Conservation (phyloP, 2,113 vertebrate genomes). For the Nyctibius bracteatus region DNA sequence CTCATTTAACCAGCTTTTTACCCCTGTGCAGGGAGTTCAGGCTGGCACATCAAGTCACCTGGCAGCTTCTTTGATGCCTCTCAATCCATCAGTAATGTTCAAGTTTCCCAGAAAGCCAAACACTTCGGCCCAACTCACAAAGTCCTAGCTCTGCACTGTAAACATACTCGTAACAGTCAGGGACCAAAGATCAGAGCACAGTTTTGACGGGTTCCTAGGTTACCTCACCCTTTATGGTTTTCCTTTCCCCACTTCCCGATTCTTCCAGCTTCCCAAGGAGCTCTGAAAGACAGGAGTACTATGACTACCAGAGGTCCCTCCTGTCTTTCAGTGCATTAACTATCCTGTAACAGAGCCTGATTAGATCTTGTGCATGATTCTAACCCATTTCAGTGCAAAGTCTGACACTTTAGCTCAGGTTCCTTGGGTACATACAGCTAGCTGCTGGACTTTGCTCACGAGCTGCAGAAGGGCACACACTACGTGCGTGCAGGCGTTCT, state of each 20-base stretch:
- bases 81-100: neutral
- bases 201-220: neutral
- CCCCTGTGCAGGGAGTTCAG: neutral
- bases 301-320: neutral
- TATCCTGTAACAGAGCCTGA: neutral
- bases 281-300: neutral
- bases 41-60: neutral
- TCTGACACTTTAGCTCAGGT: neutral
- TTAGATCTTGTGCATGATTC: neutral
- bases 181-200: neutral
- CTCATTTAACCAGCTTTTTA: neutral
- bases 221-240: neutral
- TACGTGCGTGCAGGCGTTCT: rapidly evolving
- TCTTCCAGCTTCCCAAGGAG: neutral
- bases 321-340: neutral
- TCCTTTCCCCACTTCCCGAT: neutral
- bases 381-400: neutral
- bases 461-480: neutral
- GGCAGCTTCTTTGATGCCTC: neutral
- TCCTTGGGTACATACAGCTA: neutral
- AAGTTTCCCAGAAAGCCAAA: neutral
- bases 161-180: neutral
- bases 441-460: neutral
- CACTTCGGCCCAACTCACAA: neutral
- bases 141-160: neutral